Percentiles rank a stretch among this genome's conserved stretches.
phyloP scores from a whole-genome alignment of 2,797 vertebrate species.

The Pangasius larnaudii region DNA sequence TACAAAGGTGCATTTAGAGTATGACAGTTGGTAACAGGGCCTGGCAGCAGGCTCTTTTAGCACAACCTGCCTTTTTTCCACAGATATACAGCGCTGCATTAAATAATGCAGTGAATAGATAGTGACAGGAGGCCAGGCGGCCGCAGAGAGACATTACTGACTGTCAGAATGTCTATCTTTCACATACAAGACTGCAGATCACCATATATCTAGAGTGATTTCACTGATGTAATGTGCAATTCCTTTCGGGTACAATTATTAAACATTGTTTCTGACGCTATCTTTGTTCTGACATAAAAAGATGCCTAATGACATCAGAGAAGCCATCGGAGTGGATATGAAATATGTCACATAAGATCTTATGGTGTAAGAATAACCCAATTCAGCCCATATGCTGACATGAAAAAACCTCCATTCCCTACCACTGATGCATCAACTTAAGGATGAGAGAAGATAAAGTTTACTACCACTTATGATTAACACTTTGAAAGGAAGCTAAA shows the following conservation, averaged over 20 bases:
- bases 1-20: constrained; percentile 57
- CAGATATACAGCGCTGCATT: constrained; percentile 67
- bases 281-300: constrained; percentile 29
- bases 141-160: constrained; percentile 45
- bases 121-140: constrained; percentile 51
- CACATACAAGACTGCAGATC: constrained; percentile 21
- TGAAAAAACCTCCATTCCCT: constrained; percentile 14
- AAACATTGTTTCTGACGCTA: constrained; percentile 10
- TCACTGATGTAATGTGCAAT: background rate
- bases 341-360: constrained; percentile 19
- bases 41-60: constrained; percentile 69
- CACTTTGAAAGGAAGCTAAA: background rate
- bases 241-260: constrained; percentile 21
- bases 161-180: constrained; percentile 33
- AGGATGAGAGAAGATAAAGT: background rate
- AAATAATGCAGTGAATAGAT: constrained; percentile 59
- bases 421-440: background rate
- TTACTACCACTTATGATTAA: background rate
- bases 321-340: background rate
- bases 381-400: constrained; percentile 17
- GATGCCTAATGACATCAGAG: constrained; percentile 23
- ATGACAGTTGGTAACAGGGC: constrained; percentile 67
- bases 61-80: constrained; percentile 57
- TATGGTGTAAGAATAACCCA: background rate
- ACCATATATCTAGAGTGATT: constrained; percentile 25